phyloP scores from a whole-genome alignment of 2,797 vertebrate genomes.

The Halcyon smyrnensis region DNA sequence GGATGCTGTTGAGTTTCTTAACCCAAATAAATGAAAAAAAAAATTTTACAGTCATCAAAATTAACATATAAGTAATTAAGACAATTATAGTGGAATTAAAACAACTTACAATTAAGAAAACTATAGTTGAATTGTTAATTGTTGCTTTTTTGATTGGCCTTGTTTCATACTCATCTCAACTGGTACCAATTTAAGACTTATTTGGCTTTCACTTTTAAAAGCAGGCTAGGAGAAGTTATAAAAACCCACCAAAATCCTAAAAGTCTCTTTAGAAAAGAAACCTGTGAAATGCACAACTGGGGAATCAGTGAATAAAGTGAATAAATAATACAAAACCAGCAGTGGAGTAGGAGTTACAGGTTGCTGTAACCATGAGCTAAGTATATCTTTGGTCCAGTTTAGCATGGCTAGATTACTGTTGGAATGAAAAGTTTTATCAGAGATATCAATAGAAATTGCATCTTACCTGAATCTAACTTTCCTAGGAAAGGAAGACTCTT shows the following conservation, averaged over 20 bases:
- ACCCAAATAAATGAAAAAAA: not conserved
- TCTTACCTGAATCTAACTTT: not conserved
- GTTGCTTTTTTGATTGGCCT: not conserved
- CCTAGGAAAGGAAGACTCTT: not conserved
- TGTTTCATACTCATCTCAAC: not conserved
- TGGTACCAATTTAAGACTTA: not conserved
- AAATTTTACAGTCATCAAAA: not conserved
- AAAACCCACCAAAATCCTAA: fast-evolving
- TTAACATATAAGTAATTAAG: not conserved
- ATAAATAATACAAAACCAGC: not conserved
- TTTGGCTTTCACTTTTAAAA: not conserved
- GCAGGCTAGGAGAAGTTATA: not conserved
- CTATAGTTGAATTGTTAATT: not conserved
- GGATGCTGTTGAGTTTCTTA: not conserved
- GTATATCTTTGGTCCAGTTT: not conserved
- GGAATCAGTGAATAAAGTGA: not conserved
- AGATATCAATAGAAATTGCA: not conserved
- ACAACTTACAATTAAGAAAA: not conserved
- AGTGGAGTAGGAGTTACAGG: not conserved
- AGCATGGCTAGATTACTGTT: not conserved
- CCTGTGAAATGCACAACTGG: not conserved
- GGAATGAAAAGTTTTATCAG: not conserved
- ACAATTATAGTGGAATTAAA: not conserved
- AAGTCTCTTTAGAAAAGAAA: not conserved
- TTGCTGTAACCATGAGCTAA: not conserved